These are phyloP conservation scores for Cygnus olor DNA, from an alignment of 2,797 vertebrate genomes.

Conservation along the genomic window DNA sequence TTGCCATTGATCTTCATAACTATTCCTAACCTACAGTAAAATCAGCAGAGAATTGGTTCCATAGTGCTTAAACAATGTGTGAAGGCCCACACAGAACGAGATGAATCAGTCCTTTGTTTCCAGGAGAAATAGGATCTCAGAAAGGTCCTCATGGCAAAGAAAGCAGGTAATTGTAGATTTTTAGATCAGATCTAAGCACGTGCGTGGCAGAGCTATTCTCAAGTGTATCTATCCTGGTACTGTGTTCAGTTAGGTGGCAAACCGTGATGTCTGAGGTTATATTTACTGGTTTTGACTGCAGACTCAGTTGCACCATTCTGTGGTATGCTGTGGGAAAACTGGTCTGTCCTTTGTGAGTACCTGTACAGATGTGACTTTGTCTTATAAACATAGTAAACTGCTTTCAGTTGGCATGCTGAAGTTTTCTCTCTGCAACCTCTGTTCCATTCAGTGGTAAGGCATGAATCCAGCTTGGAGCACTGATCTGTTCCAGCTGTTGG, in stretches of 20 bases:
- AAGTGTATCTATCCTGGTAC: neutral
- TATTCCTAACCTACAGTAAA: neutral
- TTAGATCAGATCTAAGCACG: neutral
- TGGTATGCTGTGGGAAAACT: neutral
- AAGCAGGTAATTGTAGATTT: neutral
- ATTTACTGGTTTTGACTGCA: neutral
- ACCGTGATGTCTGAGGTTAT: neutral
- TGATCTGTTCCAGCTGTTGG: constrained; percentile 68
- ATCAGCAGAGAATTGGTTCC: neutral
- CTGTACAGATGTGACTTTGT: constrained; percentile 61
- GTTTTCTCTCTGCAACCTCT: constrained; percentile 22
- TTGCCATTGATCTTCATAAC: neutral
- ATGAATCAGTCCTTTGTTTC: neutral
- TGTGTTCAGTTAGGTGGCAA: neutral
- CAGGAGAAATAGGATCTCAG: neutral
- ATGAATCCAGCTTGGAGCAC: constrained; percentile 31
- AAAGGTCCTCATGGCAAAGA: neutral
- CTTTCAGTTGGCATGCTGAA: constrained; percentile 39
- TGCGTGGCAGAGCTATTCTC: neutral
- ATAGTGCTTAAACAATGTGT: neutral
- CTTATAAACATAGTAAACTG: constrained; percentile 35
- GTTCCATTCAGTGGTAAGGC: constrained; percentile 32
- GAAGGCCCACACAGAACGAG: neutral
- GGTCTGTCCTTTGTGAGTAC: constrained; percentile 29
- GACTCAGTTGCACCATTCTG: neutral